Evolutionary conservation across 2,113 vertebrate species (phyloP).

Genomic region (Mesembrinibis cayennensis): DNA sequence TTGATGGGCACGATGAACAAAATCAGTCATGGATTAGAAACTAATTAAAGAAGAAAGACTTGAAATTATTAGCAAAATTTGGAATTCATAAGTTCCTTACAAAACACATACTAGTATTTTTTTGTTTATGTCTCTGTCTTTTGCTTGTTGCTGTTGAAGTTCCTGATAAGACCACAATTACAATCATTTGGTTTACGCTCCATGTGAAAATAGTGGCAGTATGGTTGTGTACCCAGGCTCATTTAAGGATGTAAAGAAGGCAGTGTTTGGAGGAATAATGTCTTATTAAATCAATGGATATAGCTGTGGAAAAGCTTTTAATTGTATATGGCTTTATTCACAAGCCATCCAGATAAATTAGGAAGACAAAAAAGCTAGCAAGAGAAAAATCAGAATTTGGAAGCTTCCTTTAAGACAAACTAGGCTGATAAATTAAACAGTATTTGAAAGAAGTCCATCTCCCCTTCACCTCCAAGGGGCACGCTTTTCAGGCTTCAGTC

Average conservation of each 20-base stretch:
- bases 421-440: neutral
- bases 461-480: neutral
- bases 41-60: constrained; percentile 24
- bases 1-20: neutral
- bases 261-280: neutral
- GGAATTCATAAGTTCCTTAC: neutral
- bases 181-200: neutral
- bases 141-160: neutral
- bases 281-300: neutral
- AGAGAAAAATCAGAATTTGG: neutral
- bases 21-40: neutral
- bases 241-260: neutral
- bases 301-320: neutral
- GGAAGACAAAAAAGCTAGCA: neutral
- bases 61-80: constrained; percentile 3
- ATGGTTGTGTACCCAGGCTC: neutral
- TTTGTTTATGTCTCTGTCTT: neutral
- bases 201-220: neutral
- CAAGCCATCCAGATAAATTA: neutral
- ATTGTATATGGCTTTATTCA: neutral
- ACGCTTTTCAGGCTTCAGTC: neutral
- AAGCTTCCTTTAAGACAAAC: neutral
- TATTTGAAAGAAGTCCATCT: neutral
- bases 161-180: neutral
- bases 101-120: neutral